Evolutionary conservation across 2,888 invertebrate species (phyloP), one percentile per base, ranked within the genome.

Genomic region (Ectemnius continuus): DNA sequence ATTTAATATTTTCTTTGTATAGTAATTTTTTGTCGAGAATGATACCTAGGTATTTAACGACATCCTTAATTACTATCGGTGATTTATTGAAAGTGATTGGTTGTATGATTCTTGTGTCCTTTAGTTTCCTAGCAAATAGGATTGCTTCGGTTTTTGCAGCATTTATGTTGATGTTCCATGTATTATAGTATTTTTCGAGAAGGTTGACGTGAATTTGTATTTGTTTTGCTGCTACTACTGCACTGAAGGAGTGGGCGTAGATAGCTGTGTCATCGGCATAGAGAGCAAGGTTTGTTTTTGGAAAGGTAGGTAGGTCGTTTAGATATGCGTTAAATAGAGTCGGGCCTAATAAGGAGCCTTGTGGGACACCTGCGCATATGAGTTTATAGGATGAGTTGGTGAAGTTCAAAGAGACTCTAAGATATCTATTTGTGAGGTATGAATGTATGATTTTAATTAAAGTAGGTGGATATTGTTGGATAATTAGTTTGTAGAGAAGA

Each of bases 341-440:
- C 0, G 67, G 61, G 4, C 36, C 67, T 0, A 67, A 28, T 4
- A 67, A 28, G 4, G 67, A 67, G 3, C 67, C 56, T 36, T 67
- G 67, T 0, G 61, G 52, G 0, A 68, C 68, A 6, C 61, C 68
- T 0, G 61, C 46, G 1, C 2, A 36, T 2, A 67, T 20, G 6
- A 0, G 52, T 14, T 14, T 4, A 0, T 18, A 4, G 4, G 6
- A 8, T 2, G 57, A 46, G 11, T 13, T 3, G 1, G 2, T 5
- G 8, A n/a, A 14, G 23, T 26, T 23, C 3, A 45, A 3, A 0
- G n/a, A 8, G 0, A 56, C 68, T 13, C 4, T 23, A 2, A 61
- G 4, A 0, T 13, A 8, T 4, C 61, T 61, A 0, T 61, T 4
- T 0, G 23, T 14, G 8, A 56, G 14, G 18, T 67, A 67, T 0